Evolutionary conservation across 2,797 vertebrate genomes (phyloP).

Genomic region (Cirrhinus molitorella): DNA sequence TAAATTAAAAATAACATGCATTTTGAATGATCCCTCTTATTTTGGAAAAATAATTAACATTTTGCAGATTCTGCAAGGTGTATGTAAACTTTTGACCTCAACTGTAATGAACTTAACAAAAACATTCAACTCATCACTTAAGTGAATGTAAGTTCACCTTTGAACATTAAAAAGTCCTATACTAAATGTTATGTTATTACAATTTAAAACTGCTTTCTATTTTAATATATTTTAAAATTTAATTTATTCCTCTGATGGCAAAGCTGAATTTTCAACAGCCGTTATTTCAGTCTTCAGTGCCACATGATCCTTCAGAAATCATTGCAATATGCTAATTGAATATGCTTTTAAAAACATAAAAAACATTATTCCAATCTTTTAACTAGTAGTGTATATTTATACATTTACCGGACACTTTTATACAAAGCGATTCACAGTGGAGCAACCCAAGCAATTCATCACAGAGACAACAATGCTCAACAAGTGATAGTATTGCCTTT

Average conservation of each 20-base stretch:
- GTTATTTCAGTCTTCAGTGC: not conserved
- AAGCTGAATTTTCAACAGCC: too few species aligned
- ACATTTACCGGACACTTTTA: not conserved
- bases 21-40: too few species aligned
- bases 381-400: not conserved
- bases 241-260: too few species aligned
- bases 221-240: not conserved
- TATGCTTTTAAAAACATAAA: not conserved
- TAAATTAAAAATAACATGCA: too few species aligned
- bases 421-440: not conserved
- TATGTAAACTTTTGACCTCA: too few species aligned
- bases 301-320: not conserved
- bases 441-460: not conserved
- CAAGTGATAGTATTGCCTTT: not conserved
- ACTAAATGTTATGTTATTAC: too few species aligned
- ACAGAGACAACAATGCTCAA: not conserved
- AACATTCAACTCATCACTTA: not conserved
- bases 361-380: not conserved
- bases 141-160: too few species aligned
- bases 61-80: too few species aligned
- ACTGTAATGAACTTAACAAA: not conserved
- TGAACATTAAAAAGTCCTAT: too few species aligned
- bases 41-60: too few species aligned
- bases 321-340: not conserved
- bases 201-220: not conserved